These are phyloP conservation scores for Loripinus fragilis DNA, from an alignment of 2,888 invertebrate genomes.

Conservation along the genomic window DNA sequence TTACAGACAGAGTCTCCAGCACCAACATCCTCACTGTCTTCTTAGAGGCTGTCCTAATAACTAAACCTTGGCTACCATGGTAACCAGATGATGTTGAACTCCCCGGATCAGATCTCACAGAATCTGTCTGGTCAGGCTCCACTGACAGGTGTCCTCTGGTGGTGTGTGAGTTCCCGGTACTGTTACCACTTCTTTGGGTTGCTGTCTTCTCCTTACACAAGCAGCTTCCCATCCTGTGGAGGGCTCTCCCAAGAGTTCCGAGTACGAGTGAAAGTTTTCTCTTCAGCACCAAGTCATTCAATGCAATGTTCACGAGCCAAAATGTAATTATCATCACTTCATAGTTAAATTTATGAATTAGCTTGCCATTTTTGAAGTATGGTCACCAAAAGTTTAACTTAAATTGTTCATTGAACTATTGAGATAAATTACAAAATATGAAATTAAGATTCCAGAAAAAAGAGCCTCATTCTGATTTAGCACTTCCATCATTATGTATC, in stretches of 20 bases:
- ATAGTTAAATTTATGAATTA: too few relatives aligned
- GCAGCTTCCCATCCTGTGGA: conserved; percentile 89
- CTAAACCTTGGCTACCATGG: conserved; percentile 60
- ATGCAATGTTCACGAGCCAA: conserved; percentile 42
- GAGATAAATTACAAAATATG: too few relatives aligned
- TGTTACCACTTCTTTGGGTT: conserved; percentile 4
- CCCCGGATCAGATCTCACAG: conserved; percentile 43
- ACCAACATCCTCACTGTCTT: conserved; percentile 87
- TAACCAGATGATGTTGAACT: conserved; percentile 62
- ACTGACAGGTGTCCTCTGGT: conserved; percentile 25
- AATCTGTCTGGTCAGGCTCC: conserved; percentile 41
- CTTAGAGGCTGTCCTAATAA: conserved; percentile 44
- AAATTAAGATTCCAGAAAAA: too few relatives aligned
- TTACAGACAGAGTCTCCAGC: conserved; percentile 91
- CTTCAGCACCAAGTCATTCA: not conserved
- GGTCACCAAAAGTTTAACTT: too few relatives aligned
- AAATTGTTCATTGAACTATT: too few relatives aligned
- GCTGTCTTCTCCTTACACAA: conserved; percentile 87
- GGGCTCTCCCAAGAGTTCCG: not conserved
- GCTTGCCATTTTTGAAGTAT: too few relatives aligned
- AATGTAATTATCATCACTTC: conserved; percentile 52
- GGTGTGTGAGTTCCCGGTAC: conserved; percentile 22
- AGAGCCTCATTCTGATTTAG: too few relatives aligned
- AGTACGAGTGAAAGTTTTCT: not conserved
- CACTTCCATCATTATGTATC: too few relatives aligned